A percentile compares a stretch with the other conserved stretches of the same genome.
Conservation (phyloP, 2,797 vertebrate species). For the Enteromius viviparus region DNA sequence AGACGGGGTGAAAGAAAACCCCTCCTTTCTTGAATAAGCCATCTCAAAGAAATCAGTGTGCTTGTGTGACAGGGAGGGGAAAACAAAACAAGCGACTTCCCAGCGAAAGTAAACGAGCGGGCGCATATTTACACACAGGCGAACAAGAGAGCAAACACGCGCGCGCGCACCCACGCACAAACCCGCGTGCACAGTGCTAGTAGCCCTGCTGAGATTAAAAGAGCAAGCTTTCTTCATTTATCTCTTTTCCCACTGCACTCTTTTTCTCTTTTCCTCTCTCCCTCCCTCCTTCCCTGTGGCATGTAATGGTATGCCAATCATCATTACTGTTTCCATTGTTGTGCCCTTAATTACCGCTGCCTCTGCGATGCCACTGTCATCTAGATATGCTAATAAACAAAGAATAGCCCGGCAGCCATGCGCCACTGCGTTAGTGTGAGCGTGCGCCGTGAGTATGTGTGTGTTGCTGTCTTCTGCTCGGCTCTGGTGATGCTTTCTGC, state of each 20-base stretch:
- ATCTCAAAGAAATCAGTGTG: conserved; percentile 38
- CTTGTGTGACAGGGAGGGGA: conserved; percentile 29
- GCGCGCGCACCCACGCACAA: neutral
- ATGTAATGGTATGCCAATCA: conserved; percentile 63
- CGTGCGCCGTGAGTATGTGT: neutral
- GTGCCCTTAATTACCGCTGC: conserved; percentile 60
- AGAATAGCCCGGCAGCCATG: conserved; percentile 57
- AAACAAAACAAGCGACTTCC: conserved; percentile 40
- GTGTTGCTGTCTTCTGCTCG: conserved; percentile 21
- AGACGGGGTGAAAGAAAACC: conserved; percentile 1
- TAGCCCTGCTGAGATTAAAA: conserved; percentile 44
- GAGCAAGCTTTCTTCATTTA: conserved; percentile 50
- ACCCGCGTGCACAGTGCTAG: conserved; percentile 16
- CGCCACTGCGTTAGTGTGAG: conserved; percentile 35
- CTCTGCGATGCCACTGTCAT: conserved; percentile 62
- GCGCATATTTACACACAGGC: conserved; percentile 24
- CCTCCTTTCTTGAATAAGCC: conserved; percentile 32
- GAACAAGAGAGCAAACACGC: conserved; percentile 30
- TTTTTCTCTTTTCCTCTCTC: conserved; percentile 11
- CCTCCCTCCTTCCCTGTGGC: conserved; percentile 46
- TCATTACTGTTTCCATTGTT: conserved; percentile 62
- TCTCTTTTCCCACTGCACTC: conserved; percentile 27
- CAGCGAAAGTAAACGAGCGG: conserved; percentile 30
- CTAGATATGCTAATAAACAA: conserved; percentile 65
- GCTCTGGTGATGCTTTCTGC: conserved; percentile 35